These are phyloP conservation scores for Elymnias hypermnestra DNA, from an alignment of 1,140 invertebrate genomes.

Conservation along the genomic window DNA sequence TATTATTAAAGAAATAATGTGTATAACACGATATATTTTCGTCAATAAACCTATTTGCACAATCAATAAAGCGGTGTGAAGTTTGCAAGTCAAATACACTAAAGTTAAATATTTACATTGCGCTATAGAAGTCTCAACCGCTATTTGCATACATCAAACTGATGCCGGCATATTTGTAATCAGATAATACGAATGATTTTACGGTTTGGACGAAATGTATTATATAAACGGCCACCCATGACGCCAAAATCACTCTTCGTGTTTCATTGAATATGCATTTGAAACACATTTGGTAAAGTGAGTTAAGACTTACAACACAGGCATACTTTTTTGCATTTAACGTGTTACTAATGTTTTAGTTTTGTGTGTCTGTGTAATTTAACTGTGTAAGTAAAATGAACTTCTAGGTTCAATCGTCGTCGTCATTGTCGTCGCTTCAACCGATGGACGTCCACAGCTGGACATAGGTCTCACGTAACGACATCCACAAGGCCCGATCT, in stretches of 20 bases:
- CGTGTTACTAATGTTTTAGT: not conserved
- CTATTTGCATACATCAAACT: constrained; percentile 8
- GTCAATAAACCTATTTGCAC: constrained; percentile 1
- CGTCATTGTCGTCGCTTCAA: too few relatives aligned
- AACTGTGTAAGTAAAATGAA: too few relatives aligned
- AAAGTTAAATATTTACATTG: not conserved
- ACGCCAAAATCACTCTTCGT: not conserved
- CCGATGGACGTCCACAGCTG: too few relatives aligned
- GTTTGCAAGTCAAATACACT: constrained; percentile 2
- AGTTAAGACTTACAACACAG: not conserved
- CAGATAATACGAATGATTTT: constrained; percentile 2
- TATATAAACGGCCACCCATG: not conserved
- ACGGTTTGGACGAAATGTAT: constrained; percentile 1
- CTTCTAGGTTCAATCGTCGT: not conserved
- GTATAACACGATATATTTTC: not conserved
- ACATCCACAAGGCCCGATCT: too few relatives aligned
- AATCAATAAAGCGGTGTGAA: constrained; percentile 6
- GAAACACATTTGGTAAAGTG: constrained; percentile 3
- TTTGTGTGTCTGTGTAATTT: too few relatives aligned
- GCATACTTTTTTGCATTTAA: not conserved
- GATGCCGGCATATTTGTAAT: constrained; percentile 3
- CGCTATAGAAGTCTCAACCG: constrained; percentile 2
- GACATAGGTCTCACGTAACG: too few relatives aligned
- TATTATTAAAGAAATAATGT: not conserved
- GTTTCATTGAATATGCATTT: constrained; percentile 11